Percentiles rank a stretch among this genome's conserved stretches.
Conservation (phyloP, 2,888 invertebrate genomes). For the Pristionchus arcanus region DNA sequence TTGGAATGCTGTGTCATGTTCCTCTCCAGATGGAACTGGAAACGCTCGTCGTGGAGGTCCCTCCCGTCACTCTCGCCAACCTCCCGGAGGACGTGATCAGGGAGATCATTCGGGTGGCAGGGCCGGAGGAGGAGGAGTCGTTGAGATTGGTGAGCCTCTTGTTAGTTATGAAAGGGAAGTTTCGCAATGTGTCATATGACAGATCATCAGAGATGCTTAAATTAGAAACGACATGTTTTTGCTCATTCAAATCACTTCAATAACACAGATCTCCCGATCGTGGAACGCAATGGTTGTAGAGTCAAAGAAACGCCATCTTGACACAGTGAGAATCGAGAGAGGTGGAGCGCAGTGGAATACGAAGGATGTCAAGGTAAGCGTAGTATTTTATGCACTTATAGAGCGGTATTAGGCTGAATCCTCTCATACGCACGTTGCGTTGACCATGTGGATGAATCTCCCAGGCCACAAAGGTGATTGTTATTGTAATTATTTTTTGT, state of each 20-base stretch:
- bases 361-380: background rate
- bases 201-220: too few relatives aligned
- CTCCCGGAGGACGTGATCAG: background rate
- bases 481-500: too few relatives aligned
- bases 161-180: too few relatives aligned
- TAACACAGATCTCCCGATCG: background rate
- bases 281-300: background rate
- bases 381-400: too few relatives aligned
- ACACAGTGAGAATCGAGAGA: background rate
- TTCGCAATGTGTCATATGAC: too few relatives aligned
- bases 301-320: background rate
- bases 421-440: too few relatives aligned
- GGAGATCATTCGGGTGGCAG: background rate
- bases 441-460: too few relatives aligned
- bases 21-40: background rate
- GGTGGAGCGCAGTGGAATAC: background rate
- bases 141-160: background rate
- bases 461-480: too few relatives aligned
- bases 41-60: background rate
- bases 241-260: too few relatives aligned
- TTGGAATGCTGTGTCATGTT: too few relatives aligned
- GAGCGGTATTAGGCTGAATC: too few relatives aligned
- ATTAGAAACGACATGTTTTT: too few relatives aligned
- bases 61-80: background rate
- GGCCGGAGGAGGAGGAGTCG: background rate